Conservation (phyloP, 1,140 invertebrate genomes). For the Linepithema humile region DNA sequence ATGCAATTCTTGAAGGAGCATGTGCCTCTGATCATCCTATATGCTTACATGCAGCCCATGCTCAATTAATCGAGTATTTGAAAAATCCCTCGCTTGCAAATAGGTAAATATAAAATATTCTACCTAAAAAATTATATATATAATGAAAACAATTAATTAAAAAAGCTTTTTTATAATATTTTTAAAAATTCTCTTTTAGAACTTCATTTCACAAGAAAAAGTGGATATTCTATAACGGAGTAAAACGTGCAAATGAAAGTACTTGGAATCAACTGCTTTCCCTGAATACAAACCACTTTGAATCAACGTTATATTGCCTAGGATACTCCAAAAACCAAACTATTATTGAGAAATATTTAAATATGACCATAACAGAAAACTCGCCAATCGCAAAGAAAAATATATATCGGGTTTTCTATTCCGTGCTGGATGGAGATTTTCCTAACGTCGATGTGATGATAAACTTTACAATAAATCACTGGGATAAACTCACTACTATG, state of each 20-base stretch:
- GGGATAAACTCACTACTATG: neutral
- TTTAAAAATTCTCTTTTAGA: slow-evolving; percentile 13
- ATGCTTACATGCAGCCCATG: slow-evolving; percentile 51
- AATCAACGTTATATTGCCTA: neutral
- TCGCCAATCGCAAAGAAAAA: neutral
- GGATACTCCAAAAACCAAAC: neutral
- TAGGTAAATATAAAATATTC: neutral
- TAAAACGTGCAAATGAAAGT: slow-evolving; percentile 27
- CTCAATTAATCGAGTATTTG: neutral
- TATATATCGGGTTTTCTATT: neutral
- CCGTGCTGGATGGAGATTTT: neutral
- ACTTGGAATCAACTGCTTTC: slow-evolving; percentile 23
- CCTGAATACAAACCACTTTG: neutral
- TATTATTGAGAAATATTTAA: slow-evolving; percentile 31
- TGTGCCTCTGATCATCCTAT: slow-evolving; percentile 62
- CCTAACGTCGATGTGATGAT: neutral
- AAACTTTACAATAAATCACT: slow-evolving; percentile 13
- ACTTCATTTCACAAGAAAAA: neutral
- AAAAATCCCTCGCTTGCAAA: neutral
- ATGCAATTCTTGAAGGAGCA: slow-evolving; percentile 59
- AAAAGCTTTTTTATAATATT: neutral
- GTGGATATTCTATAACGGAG: slow-evolving; percentile 29
- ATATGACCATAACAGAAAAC: slow-evolving; percentile 23
- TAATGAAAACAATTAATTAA: neutral
- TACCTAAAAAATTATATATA: neutral